These are phyloP conservation scores for Panurus biarmicus DNA, from an alignment of 2,113 vertebrate species.

Conservation along the genomic window DNA sequence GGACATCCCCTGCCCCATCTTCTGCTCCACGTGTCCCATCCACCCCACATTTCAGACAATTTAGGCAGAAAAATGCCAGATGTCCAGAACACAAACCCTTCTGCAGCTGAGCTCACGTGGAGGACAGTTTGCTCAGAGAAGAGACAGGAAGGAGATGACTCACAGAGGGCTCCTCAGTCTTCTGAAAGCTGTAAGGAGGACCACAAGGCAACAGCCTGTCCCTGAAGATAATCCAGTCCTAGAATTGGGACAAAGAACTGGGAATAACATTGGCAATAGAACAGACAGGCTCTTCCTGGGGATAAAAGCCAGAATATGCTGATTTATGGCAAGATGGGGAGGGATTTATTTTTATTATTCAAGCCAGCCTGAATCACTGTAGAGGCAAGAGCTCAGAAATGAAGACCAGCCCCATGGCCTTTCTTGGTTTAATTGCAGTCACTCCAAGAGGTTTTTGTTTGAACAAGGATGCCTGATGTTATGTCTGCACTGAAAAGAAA, in stretches of 20 bases:
- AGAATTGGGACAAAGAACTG: not conserved
- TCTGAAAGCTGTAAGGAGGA: not conserved
- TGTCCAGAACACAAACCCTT: not conserved
- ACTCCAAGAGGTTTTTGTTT: not conserved
- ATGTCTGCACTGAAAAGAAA: not conserved
- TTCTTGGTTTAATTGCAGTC: not conserved
- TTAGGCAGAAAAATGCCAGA: not conserved
- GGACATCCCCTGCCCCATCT: not conserved
- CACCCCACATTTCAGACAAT: not conserved
- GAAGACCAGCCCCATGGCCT: not conserved
- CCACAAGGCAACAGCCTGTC: not conserved
- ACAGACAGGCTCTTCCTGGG: not conserved
- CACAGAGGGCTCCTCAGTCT: not conserved
- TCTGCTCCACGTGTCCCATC: not conserved
- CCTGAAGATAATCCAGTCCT: not conserved
- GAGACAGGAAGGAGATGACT: not conserved
- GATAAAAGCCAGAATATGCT: not conserved
- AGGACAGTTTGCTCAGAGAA: not conserved
- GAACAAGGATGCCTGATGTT: not conserved
- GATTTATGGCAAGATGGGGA: not conserved
- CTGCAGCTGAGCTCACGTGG: not conserved
- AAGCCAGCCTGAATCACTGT: not conserved
- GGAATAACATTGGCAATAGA: not conserved
- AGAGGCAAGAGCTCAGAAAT: not conserved
- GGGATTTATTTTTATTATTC: not conserved